Base-by-base conservation (phyloP, 37 sponge, comb jelly and placozoan genomes). In the Chondrosia reniformis region DNA sequence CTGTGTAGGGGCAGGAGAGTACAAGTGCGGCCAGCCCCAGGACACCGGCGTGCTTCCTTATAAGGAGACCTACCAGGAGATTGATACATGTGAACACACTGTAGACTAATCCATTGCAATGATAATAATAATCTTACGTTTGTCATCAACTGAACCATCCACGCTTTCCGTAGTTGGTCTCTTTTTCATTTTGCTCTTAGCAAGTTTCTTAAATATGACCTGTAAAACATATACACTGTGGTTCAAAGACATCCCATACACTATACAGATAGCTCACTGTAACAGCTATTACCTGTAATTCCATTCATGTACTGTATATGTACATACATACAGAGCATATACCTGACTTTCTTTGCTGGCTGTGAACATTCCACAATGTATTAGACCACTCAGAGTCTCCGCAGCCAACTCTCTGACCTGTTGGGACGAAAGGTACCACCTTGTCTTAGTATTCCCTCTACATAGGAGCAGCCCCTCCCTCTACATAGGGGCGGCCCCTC, bases 11-110 rank as follows among this genome's bases (percentile, higher is more conserved):
- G 72, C 81, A 97, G 15, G 95, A 84, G 54, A 78, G 83, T 3
- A 94, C 89, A 36, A 90, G 73, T 15, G 95, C 92, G 59, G 88
- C 84, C 36, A 97, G 89, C 31, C 95, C 93, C 69, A 95, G 80
- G 25, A 95, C 87, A 8, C 91, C 99, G 55, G 86, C 89, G 52
- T 98, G 99, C 22, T 87, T 74, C 56, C 33, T 61, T 7, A 83
- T 81, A 63, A 95, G 58, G 7, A 36, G 62, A 34, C 67, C 87
- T 85, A 42, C 32, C 52, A 49, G 15, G 10, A 15, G 52, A 49
- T 19, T 10, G 10, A 49, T 49, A 10, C 52, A 49, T 15, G 15
- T 15, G 15, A 10, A 49, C 52, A 49, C 52, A 49, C 10, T 49
- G 15, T 49, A 49, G 10, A 49, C 15, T 19, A 49, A 19, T 19